phyloP scores from a whole-genome alignment of 2,113 vertebrate genomes.

The Epinephelus cyanopodus region DNA sequence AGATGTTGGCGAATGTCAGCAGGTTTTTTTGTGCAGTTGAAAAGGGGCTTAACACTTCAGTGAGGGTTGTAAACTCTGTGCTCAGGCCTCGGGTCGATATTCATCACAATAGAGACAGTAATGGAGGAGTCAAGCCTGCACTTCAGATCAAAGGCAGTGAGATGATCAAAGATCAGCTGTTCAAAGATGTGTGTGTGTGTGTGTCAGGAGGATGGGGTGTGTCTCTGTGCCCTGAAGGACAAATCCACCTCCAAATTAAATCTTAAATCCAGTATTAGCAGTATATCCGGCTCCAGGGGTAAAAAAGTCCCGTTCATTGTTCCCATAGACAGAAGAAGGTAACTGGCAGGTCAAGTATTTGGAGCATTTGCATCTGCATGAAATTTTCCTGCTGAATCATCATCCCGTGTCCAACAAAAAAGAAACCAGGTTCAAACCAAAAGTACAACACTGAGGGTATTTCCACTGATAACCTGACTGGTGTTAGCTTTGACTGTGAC shows the following conservation, averaged over 20 bases:
- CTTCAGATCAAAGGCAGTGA: not conserved
- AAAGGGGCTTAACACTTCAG: not conserved
- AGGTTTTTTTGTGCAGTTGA: too few species aligned
- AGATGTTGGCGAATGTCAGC: too few species aligned
- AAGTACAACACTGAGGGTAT: not conserved
- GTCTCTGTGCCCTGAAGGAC: not conserved
- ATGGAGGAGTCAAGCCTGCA: not conserved
- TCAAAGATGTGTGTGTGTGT: not conserved
- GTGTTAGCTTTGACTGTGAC: too few species aligned
- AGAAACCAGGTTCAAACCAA: not conserved
- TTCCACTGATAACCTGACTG: not conserved
- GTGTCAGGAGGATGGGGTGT: not conserved
- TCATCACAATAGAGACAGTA: slow-evolving; percentile 3
- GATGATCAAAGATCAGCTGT: not conserved
- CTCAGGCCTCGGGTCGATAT: not conserved
- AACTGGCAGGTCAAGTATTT: not conserved
- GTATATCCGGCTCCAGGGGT: not conserved
- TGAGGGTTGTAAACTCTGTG: not conserved
- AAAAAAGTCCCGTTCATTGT: not conserved
- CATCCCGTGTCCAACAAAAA: not conserved
- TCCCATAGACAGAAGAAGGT: not conserved
- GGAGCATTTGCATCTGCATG: not conserved
- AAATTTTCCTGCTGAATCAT: not conserved
- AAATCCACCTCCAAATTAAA: not conserved
- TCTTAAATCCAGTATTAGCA: not conserved